Conservation (phyloP, 2,888 invertebrate genomes). For the Daptonema setosum region DNA sequence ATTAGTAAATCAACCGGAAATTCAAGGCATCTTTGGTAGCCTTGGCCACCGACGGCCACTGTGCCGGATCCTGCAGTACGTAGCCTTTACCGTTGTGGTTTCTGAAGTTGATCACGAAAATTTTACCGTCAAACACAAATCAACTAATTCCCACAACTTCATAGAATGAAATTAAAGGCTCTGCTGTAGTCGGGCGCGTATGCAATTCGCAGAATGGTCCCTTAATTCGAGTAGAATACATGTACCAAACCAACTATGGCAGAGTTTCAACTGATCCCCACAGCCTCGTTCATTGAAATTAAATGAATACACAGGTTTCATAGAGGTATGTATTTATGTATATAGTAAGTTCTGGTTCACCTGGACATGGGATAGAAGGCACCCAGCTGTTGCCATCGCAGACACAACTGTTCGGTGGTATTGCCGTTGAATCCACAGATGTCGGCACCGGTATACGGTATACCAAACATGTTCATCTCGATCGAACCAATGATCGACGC, state of each 20-base stretch:
- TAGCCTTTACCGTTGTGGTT: slow-evolving; percentile 20
- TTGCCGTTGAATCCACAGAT: slow-evolving; percentile 34
- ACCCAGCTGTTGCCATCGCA: slow-evolving; percentile 47
- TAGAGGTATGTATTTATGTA: too few relatives aligned
- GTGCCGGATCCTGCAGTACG: slow-evolving; percentile 20
- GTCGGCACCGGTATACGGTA: slow-evolving; percentile 28
- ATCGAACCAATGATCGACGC: background rate
- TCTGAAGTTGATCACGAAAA: slow-evolving; percentile 11
- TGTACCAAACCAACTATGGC: too few relatives aligned
- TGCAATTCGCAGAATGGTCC: too few relatives aligned
- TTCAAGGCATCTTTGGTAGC: too few relatives aligned
- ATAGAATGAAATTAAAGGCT: too few relatives aligned
- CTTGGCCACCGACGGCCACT: slow-evolving; percentile 12
- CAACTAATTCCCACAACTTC: background rate
- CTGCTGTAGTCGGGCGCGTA: too few relatives aligned
- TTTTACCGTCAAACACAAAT: background rate
- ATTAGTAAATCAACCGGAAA: too few relatives aligned
- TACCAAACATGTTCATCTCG: slow-evolving; percentile 23
- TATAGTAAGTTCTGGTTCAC: background rate
- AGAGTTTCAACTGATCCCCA: too few relatives aligned
- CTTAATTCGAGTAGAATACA: too few relatives aligned
- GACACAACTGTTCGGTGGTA: slow-evolving; percentile 35
- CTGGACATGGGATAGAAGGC: slow-evolving; percentile 39
- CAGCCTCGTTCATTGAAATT: too few relatives aligned
- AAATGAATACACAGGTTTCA: too few relatives aligned